Evolutionary conservation across 23 tunicate genomes (phyloP), one percentile per base, ranked within the genome.

Genomic region (Diplosoma virens): DNA sequence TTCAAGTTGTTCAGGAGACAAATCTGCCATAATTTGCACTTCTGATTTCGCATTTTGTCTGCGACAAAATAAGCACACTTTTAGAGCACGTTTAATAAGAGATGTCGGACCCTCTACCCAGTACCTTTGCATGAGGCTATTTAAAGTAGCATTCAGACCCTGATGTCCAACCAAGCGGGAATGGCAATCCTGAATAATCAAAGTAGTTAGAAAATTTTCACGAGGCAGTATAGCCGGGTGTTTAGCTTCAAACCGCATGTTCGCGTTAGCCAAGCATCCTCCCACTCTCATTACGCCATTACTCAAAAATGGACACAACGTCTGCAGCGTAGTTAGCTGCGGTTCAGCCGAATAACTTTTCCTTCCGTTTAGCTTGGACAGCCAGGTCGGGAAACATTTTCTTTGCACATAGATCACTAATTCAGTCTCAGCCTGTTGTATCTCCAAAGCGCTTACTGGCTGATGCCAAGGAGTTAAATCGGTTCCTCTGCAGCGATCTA

Each of bases 181-280:
- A n/a, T 61, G 69, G 6, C 6, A 3, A 61, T 61, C 69, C 18
- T 61, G 69, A 27, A 68, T 34, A 23, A 68, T 37, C 23, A 68
- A 25, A 9, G 6, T 54, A 3, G 75, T 68, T 5, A 68, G 27
- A 34, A 33, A 54, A 34, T 68, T 53, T 2, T 33, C 24, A 3
- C 7, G 16, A 16, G 75, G 75, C 3, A 68, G 6, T 3, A 68
- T 29, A 33, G 21, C 55, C 9, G 75, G 75, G 35, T 68, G 75
- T 34, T 34, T 68, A 5, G 21, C 25, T 33, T 68, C 54, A 37
- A 68, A 68, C 9, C 7, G 18, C 54, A 68, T 3, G 4, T 36
- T 5, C 4, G 52, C 35, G 26, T 34, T 68, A 9, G n/a, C 55
- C 20, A 68, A 21, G 6, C 75, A 9, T 68, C 75, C 75, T 16